phyloP scores from a whole-genome alignment of 2,797 vertebrate species.

The Capromys pilorides region DNA sequence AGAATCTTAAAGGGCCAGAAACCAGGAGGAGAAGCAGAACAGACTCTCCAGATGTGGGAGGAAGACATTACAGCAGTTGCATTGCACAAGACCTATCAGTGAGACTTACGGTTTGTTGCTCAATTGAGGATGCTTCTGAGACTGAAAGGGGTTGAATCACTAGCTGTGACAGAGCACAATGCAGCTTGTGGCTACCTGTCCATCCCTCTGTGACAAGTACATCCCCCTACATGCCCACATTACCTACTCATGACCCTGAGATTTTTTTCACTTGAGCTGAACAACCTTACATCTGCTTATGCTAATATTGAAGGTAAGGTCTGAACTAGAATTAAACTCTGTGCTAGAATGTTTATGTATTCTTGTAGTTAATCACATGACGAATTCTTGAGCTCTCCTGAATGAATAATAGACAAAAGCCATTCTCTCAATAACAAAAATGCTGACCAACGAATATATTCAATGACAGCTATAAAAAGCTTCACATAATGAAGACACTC shows the following conservation, averaged over 20 bases:
- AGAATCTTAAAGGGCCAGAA: not conserved
- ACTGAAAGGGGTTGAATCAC: not conserved
- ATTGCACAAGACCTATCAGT: not conserved
- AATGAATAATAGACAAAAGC: constrained; percentile 32
- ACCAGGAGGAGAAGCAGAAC: not conserved
- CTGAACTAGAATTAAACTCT: not conserved
- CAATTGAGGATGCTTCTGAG: not conserved
- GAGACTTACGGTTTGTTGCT: not conserved
- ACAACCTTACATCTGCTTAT: not conserved
- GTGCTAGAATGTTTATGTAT: not conserved
- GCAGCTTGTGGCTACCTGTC: not conserved
- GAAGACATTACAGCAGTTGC: not conserved
- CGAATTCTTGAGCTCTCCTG: constrained; percentile 23
- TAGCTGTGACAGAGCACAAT: not conserved
- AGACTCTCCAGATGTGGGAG: not conserved
- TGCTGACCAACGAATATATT: constrained; percentile 44
- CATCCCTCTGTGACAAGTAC: not conserved
- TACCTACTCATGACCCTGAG: not conserved
- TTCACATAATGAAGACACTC: constrained; percentile 44
- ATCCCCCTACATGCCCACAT: not conserved
- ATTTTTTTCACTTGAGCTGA: not conserved
- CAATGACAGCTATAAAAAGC: constrained; percentile 43
- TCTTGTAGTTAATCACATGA: not conserved
- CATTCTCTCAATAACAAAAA: constrained; percentile 50
- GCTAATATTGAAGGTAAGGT: not conserved